These are phyloP conservation scores for Trogon surrucura DNA, from an alignment of 2,113 vertebrate genomes.

Conservation along the genomic window DNA sequence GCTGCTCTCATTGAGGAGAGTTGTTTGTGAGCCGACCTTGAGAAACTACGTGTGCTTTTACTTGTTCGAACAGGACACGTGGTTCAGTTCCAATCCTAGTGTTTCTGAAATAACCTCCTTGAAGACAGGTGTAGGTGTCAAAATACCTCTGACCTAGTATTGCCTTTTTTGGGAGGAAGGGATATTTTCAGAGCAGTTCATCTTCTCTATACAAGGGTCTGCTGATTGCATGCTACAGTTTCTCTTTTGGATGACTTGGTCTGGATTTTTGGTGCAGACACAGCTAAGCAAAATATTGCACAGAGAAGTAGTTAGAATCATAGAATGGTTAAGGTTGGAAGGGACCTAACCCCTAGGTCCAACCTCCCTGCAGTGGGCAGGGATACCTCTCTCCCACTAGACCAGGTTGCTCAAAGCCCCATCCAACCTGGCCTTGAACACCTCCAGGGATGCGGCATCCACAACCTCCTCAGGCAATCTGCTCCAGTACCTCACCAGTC, in stretches of 20 bases:
- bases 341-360: too few species aligned
- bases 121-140: neutral
- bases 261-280: neutral
- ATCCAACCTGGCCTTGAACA: too few species aligned
- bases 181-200: neutral
- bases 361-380: too few species aligned
- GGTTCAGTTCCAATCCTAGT: neutral
- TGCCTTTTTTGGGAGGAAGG: neutral
- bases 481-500: too few species aligned
- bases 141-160: neutral
- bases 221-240: neutral
- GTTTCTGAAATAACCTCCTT: neutral
- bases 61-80: rapidly evolving
- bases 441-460: too few species aligned
- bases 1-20: neutral
- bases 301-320: neutral
- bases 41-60: neutral
- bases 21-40: neutral
- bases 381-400: too few species aligned
- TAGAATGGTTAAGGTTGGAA: too few species aligned
- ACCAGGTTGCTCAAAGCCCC: too few species aligned
- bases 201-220: neutral
- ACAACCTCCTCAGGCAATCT: too few species aligned
- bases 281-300: neutral
- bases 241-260: neutral